Conservation (phyloP, 1,140 invertebrate species). For the Muscidifurax raptorellus region DNA sequence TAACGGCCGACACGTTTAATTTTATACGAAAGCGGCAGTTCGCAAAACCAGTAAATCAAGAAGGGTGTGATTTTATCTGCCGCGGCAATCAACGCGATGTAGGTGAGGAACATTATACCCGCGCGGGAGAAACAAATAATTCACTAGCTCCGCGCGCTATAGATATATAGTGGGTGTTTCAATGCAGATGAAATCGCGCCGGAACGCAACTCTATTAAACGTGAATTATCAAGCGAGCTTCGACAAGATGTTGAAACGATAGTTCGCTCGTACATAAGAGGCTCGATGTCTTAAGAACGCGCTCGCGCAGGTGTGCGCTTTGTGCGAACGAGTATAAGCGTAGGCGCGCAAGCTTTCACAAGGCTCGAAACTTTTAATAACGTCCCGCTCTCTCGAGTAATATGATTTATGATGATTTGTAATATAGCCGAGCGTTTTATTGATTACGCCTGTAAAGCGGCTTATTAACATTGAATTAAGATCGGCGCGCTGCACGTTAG, state of each 20-base stretch:
- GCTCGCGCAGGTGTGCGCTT: slow-evolving; percentile 40
- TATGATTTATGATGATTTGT: slow-evolving; percentile 49
- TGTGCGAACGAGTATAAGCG: slow-evolving; percentile 29
- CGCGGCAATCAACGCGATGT: slow-evolving; percentile 9
- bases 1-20: too few species aligned
- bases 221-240: slow-evolving; percentile 43
- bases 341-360: slow-evolving; percentile 25
- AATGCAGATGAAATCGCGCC: slow-evolving; percentile 39
- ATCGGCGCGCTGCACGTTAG: slow-evolving; percentile 13
- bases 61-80: slow-evolving; percentile 10
- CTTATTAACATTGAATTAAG: slow-evolving; percentile 44
- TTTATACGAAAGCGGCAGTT: background rate
- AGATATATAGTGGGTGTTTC: slow-evolving; percentile 30
- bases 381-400: background rate
- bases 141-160: background rate
- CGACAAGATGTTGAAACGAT: slow-evolving; percentile 50
- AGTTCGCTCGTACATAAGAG: background rate
- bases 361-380: slow-evolving; percentile 21
- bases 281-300: slow-evolving; percentile 33
- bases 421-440: slow-evolving; percentile 28
- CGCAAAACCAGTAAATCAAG: background rate
- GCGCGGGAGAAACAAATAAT: slow-evolving; percentile 17
- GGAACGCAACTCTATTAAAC: slow-evolving; percentile 38
- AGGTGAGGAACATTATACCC: slow-evolving; percentile 16
- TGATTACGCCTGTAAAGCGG: slow-evolving; percentile 30